Percentiles rank a stretch among this genome's conserved stretches.
phyloP scores from a whole-genome alignment of 2,888 invertebrate genomes.

The Adineta ricciae region DNA sequence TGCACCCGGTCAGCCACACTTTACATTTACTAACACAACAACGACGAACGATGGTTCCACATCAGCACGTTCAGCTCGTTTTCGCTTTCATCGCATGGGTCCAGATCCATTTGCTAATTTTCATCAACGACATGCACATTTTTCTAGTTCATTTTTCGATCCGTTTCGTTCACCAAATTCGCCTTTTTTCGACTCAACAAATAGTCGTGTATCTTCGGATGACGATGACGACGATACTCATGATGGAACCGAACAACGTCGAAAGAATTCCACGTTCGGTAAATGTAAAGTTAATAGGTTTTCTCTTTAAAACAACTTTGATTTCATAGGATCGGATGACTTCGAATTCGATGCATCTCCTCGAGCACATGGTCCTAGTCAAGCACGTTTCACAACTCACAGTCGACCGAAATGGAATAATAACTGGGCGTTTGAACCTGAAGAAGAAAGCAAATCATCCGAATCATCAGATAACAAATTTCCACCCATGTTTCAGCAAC shows the following conservation, averaged over 20 bases:
- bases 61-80: neutral
- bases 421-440: neutral
- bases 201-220: neutral
- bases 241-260: neutral
- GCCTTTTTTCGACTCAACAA: neutral
- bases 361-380: neutral
- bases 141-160: neutral
- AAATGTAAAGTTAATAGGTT: neutral
- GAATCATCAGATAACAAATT: neutral
- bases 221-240: neutral
- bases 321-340: neutral
- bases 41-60: neutral
- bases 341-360: neutral
- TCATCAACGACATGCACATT: neutral
- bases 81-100: constrained; percentile 1
- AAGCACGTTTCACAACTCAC: neutral
- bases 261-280: neutral
- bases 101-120: neutral
- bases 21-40: neutral
- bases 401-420: constrained; percentile 1
- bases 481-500: neutral
- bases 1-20: neutral
- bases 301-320: neutral
- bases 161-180: neutral
- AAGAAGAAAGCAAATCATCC: neutral